These are phyloP conservation scores for Papilio protenor DNA, from an alignment of 2,888 invertebrate species.

Conservation along the genomic window DNA sequence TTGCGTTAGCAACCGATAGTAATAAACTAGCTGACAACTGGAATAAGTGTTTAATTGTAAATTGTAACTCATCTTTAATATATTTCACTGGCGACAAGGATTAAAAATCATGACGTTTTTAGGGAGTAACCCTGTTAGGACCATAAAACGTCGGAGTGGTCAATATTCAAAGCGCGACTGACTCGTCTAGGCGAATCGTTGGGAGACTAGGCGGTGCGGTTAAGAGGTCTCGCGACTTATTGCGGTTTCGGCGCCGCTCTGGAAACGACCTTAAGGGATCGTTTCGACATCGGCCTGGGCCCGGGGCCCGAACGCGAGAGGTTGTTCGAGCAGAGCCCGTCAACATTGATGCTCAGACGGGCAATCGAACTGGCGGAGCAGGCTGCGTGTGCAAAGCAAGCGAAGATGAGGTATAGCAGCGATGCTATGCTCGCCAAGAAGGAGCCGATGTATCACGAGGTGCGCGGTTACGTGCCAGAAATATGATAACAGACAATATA, in stretches of 20 bases:
- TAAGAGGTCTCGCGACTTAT: constrained; percentile 42
- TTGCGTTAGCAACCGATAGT: no score
- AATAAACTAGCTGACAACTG: no score
- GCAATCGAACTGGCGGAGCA: constrained; percentile 47
- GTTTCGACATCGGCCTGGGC: constrained; percentile 46
- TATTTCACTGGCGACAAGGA: no score
- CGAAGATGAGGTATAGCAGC: constrained; percentile 27
- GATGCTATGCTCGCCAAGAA: constrained; percentile 25
- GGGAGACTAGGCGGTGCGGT: constrained; percentile 44
- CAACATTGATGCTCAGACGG: constrained; percentile 41
- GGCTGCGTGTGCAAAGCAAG: constrained; percentile 22
- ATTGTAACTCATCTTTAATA: no score
- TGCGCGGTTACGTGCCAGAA: no score
- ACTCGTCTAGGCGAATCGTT: no score
- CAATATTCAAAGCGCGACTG: no score
- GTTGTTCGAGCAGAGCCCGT: constrained; percentile 1
- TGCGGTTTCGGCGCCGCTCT: constrained; percentile 47
- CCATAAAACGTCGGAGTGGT: background rate
- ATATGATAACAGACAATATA: no score
- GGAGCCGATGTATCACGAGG: constrained; percentile 18
- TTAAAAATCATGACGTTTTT: no score
- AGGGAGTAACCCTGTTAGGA: no score
- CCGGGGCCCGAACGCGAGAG: constrained; percentile 46
- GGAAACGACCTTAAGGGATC: constrained; percentile 45
- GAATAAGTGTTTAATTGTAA: no score